Conservation (phyloP, 2,113 vertebrate genomes). For the Hemichromis elongatus region DNA sequence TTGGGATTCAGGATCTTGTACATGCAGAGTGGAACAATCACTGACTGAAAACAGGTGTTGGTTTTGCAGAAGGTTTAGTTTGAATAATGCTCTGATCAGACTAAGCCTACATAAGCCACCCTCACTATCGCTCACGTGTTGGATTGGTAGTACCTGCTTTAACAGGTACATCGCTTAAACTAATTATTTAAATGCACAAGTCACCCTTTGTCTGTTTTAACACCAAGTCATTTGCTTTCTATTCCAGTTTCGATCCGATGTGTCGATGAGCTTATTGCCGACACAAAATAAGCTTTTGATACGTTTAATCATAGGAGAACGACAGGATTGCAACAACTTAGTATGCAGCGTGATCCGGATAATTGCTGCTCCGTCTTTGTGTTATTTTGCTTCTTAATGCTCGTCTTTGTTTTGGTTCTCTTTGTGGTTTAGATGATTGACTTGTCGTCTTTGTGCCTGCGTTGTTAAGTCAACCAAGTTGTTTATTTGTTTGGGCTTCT, state of each 20-base stretch:
- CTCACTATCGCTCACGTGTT: background rate
- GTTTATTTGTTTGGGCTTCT: background rate
- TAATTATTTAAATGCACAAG: background rate
- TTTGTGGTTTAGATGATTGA: background rate
- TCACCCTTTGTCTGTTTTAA: background rate
- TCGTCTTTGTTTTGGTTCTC: background rate
- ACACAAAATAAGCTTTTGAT: too few species aligned
- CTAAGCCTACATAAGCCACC: background rate
- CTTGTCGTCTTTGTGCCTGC: background rate
- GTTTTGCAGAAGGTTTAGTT: background rate
- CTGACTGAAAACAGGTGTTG: rapidly evolving
- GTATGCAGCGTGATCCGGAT: rapidly evolving
- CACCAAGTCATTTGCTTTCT: background rate
- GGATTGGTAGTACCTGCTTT: background rate
- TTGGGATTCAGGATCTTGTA: background rate
- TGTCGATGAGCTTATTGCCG: background rate
- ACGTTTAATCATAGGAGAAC: background rate
- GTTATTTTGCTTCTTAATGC: background rate
- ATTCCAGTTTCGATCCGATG: background rate
- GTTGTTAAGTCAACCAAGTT: background rate
- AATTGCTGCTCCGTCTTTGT: background rate
- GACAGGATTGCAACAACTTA: background rate
- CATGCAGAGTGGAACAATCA: background rate
- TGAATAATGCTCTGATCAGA: background rate
- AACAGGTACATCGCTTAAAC: background rate